These are phyloP conservation scores for Drosophila dives DNA, from an alignment of 2,888 invertebrate genomes.

Conservation along the genomic window DNA sequence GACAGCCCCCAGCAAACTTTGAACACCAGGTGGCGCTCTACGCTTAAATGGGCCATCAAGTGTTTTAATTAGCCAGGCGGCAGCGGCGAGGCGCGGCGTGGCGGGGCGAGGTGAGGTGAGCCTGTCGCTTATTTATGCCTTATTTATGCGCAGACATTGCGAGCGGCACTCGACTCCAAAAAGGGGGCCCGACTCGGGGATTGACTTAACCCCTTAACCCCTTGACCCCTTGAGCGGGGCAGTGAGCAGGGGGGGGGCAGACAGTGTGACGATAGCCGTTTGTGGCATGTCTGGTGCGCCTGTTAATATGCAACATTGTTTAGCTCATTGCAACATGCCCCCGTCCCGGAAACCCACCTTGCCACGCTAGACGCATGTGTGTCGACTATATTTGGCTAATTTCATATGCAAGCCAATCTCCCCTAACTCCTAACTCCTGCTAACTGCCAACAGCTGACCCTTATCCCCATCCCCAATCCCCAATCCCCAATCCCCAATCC, in stretches of 20 bases:
- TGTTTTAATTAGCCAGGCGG: slow-evolving; percentile 71
- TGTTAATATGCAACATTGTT: slow-evolving; percentile 78
- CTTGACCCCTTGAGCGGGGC: neutral
- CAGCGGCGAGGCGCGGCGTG: slow-evolving; percentile 11
- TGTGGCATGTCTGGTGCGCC: slow-evolving; percentile 31
- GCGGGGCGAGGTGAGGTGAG: slow-evolving; percentile 10
- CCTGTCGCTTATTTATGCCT: slow-evolving; percentile 77
- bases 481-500: neutral
- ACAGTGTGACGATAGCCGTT: neutral
- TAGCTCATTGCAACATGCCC: slow-evolving; percentile 71
- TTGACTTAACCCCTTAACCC: slow-evolving; percentile 1
- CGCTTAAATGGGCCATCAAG: slow-evolving; percentile 65
- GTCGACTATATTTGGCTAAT: slow-evolving; percentile 62
- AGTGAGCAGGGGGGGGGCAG: neutral
- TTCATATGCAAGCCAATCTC: slow-evolving; percentile 53
- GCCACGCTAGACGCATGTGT: slow-evolving; percentile 33
- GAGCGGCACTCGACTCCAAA: slow-evolving; percentile 22
- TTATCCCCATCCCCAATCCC: neutral
- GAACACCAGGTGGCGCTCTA: slow-evolving; percentile 44
- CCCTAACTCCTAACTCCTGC: neutral
- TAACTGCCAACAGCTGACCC: neutral
- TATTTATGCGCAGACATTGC: slow-evolving; percentile 77
- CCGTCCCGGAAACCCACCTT: neutral
- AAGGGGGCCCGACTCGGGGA: no score
- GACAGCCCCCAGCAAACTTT: neutral